A percentile compares a stretch with the other conserved stretches of the same genome.
These are phyloP conservation scores for Geophilus truncorum DNA, from an alignment of 2,888 invertebrate genomes.

Conservation along the genomic window DNA sequence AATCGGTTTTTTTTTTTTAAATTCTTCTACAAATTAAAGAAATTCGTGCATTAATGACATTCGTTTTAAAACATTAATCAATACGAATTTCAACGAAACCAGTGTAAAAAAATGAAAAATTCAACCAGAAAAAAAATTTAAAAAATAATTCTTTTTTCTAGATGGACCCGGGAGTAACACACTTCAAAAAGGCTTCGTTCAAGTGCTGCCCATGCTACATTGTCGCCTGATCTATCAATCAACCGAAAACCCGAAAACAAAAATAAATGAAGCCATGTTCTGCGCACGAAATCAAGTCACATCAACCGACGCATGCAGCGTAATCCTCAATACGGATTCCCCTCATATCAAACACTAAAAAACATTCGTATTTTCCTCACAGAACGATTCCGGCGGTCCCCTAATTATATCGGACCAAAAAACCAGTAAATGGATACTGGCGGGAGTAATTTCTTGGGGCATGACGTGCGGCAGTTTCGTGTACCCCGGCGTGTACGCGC, in stretches of 20 bases:
- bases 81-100: too few relatives aligned
- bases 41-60: too few relatives aligned
- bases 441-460: neutral
- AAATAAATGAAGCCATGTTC: neutral
- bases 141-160: too few relatives aligned
- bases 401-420: neutral
- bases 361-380: neutral
- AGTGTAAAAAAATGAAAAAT: too few relatives aligned
- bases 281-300: neutral
- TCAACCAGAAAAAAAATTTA: too few relatives aligned
- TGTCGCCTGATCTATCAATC: neutral
- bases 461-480: neutral
- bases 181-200: neutral
- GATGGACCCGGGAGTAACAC: neutral
- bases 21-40: too few relatives aligned
- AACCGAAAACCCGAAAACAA: neutral
- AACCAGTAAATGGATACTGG: neutral
- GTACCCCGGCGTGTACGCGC: slow-evolving; percentile 9
- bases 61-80: too few relatives aligned
- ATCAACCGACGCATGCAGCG: neutral
- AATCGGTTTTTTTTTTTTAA: too few relatives aligned
- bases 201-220: neutral
- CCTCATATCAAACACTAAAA: neutral
- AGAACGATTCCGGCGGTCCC: slow-evolving; percentile 25
- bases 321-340: neutral